These are phyloP conservation scores for Hapalemur alaotrensis DNA, from an alignment of 2,797 vertebrate genomes.

Conservation along the genomic window DNA sequence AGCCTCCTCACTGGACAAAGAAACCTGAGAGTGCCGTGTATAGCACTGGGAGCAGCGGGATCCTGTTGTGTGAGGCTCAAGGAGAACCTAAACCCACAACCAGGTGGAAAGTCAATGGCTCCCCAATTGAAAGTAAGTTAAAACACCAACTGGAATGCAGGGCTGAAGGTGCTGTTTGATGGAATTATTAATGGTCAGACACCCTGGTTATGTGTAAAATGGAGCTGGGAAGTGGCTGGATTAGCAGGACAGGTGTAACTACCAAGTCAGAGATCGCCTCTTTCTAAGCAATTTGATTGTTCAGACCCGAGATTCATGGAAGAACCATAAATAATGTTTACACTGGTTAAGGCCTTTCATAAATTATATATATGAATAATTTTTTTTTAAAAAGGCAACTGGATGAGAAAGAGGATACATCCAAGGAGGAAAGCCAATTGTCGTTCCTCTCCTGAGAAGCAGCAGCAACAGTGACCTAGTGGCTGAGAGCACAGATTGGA, in stretches of 20 bases:
- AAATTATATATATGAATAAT: not conserved
- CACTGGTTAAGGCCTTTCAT: not conserved
- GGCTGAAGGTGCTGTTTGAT: not conserved
- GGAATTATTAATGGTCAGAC: not conserved
- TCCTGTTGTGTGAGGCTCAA: slow-evolving; percentile 90
- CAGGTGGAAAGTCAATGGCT: slow-evolving; percentile 92
- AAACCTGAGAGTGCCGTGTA: slow-evolving; percentile 90
- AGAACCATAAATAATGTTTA: not conserved
- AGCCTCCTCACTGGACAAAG: slow-evolving; percentile 92
- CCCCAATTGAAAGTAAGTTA: slow-evolving; percentile 88
- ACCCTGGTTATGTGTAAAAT: not conserved
- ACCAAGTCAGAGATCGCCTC: not conserved
- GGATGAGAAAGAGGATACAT: not conserved
- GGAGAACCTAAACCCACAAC: slow-evolving; percentile 90
- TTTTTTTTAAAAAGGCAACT: not conserved
- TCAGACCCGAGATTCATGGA: not conserved
- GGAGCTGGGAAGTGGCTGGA: not conserved
- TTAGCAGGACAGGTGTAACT: too few relatives aligned
- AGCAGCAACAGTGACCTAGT: not conserved
- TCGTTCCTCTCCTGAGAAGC: not conserved
- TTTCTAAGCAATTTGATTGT: not conserved
- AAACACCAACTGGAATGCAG: not conserved
- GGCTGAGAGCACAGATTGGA: not conserved
- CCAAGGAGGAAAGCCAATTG: not conserved
- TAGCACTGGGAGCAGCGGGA: slow-evolving; percentile 88